Evolutionary conservation across 1,140 invertebrate genomes (phyloP), one percentile per base, ranked within the genome.

Genomic region (Drosophila arizonae): DNA sequence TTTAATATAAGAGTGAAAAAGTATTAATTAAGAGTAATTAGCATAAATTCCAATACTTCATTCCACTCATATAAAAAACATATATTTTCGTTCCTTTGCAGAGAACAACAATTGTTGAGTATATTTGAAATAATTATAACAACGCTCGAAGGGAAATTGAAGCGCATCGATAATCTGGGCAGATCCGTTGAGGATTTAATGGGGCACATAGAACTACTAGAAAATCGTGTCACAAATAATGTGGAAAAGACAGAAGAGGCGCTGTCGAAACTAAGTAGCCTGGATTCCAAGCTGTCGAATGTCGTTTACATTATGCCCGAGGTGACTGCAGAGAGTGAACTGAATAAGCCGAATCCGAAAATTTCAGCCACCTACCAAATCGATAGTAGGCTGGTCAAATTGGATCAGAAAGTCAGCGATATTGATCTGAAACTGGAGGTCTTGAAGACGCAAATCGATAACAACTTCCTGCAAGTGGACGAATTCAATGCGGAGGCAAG

Each of bases 81-180:
- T 9, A 10, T 10, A 36, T 36, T 24, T 24, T 24, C 21, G 21
- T 24, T 2, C 21, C 28, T 6, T 33, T 33, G 33, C 33, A 97
- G 96, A 92, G 96, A 97, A 90, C 96, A 97, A 90, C 96, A 97
- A 90, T 94, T 97, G 43, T 96, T 97, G 91, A 96, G 96, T 81
- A 95, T 97, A 33, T 97, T 97, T 92, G 96, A 97, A 92, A 95
- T 96, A 9, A 96, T 97, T 72, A 95, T 97, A 21, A 96, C 96
- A 63, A 97, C 96, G 11, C 92, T 97, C 73, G 96, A 97, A 90
- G 96, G 95, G 10, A 97, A 97, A 93, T 92, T 97, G 4, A 95
- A 97, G 84, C 93, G 96, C 66, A 96, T 97, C 77, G 96, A 97
- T 88, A 97, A 96, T 90, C 90, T 97, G 50, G 96, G 97, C 86